Base-by-base conservation (phyloP, 2,888 invertebrate species). In the Yponomeuta malinellus region DNA sequence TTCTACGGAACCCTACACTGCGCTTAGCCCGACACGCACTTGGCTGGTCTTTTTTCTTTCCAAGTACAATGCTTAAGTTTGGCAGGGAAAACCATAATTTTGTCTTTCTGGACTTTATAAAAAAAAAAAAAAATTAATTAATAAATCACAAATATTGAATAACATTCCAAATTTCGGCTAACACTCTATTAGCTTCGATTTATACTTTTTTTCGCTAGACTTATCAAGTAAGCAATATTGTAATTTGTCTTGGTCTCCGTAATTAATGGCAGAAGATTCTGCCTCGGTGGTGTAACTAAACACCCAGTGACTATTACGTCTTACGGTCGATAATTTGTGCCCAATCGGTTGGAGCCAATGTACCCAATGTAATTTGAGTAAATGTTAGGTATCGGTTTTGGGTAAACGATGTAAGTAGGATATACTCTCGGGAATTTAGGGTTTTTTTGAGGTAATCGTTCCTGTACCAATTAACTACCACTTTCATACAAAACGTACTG, bases 161-260 rank as follows among this genome's bases (percentile, higher is more conserved):
- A 59, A 59, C 12, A 59, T 2, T 3, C 52, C 52, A 59, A 12
- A 59, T 59, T 15, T 4, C 15, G 15, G 52, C 52, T 31, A 33
- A 29, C 31, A 65, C 9, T 65, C 33, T 64, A 29, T 64, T 6
- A 9, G 4, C 52, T 52, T 1, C 2, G 1, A 59, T 59, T 15
- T 59, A 59, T 59, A 15, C 15, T 5, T 43, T 43, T 43, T 43
- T 1, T 59, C 2, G 52, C 12, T 5, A 59, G 15, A 59, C 52
- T 64, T 64, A 29, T 10, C 64, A 64, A 23, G 64, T 4, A 59
- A 64, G 29, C 70, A 48, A 70, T 70, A 70, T 65, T 48, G 70
- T 48, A 70, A 64, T 70, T 64, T 65, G 70, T 70, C 64, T 63
- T 43, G n/a, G 65, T 59, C 48, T 65, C 48, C 63, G 43, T 70